Conservation (phyloP, 2,797 vertebrate genomes). For the Chiloscyllium punctatum region DNA sequence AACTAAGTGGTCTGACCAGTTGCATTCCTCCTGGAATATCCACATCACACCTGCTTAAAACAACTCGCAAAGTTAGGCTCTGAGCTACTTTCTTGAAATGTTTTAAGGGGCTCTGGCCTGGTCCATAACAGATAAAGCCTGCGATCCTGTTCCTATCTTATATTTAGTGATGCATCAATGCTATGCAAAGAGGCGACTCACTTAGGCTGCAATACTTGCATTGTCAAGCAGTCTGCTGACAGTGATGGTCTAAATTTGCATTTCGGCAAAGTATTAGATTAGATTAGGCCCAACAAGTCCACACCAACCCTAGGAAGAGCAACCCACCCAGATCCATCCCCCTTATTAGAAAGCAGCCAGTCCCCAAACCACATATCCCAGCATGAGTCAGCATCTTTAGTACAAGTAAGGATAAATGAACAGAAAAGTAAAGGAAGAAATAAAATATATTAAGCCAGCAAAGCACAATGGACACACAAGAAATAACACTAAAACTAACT, state of each 20-base stretch:
- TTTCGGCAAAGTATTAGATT: no score
- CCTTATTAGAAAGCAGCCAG: neutral
- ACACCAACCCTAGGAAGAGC: no score
- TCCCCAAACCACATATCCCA: neutral
- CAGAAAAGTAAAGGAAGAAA: neutral
- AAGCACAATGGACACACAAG: neutral
- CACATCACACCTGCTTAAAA: no score
- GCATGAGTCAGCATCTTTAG: neutral
- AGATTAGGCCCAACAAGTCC: neutral
- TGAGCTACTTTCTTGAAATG: no score
- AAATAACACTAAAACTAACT: neutral
- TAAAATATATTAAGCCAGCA: neutral
- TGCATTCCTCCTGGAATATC: no score
- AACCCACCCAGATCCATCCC: no score
- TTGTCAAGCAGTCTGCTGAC: neutral
- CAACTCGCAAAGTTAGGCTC: no score
- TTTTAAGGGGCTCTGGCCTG: no score
- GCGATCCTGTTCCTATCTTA: neutral
- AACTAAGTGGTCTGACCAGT: no score
- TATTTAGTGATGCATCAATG: neutral
- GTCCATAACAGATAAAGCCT: neutral
- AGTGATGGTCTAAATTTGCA: neutral
- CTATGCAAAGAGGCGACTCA: neutral
- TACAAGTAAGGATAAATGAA: neutral
- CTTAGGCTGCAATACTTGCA: neutral